Evolutionary conservation across 2,113 vertebrate genomes (phyloP), one percentile per base, ranked within the genome.

Genomic region (Plectropomus leopardus): DNA sequence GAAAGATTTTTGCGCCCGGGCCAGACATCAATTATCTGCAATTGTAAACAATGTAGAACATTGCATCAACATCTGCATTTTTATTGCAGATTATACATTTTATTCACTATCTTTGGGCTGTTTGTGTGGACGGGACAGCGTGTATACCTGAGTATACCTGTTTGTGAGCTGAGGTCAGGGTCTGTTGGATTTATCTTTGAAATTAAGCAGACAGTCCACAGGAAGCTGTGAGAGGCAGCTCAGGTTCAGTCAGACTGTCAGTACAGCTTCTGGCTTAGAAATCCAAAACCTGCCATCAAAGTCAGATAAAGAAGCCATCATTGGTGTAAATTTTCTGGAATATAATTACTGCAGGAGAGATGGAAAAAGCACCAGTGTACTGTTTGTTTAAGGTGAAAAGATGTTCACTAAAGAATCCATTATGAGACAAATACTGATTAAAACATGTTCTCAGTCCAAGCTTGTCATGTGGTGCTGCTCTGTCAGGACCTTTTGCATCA

Each of bases 151-250:
- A 75, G 75, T 42, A 63, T 69, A n/a, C n/a, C 14, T 44, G 63
- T 16, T 26, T 61, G 72, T 80, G 45, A 83, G 54, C 68, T 34
- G 47, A 69, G 83, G 80, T 86, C 76, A 80, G 34, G 44, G 54
- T 71, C 58, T 72, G 75, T 51, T 48, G 32, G 63, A 66, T 83
- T 57, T 86, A 60, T 79, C 64, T 82, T 73, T 84, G 75, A 82
- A 79, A 89, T 86, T 28, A 36, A 24, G 54, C 3, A 47, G 54
- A 26, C 42, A 34, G 71, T 77, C 89, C 65, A 7, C 68, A 6
- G 85, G 85, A 87, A 86, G 71, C 57, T n/a, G n/a, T 23, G 63
- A 64, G 55, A 76, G 70, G 50, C 51, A 78, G 82, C 79, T 89
- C 82, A 85, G 63, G 67, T 74, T 71, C 87, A 67, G 69, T 78